Base-by-base conservation (phyloP, 2,888 invertebrate species). In the Pimpla rufipes region DNA sequence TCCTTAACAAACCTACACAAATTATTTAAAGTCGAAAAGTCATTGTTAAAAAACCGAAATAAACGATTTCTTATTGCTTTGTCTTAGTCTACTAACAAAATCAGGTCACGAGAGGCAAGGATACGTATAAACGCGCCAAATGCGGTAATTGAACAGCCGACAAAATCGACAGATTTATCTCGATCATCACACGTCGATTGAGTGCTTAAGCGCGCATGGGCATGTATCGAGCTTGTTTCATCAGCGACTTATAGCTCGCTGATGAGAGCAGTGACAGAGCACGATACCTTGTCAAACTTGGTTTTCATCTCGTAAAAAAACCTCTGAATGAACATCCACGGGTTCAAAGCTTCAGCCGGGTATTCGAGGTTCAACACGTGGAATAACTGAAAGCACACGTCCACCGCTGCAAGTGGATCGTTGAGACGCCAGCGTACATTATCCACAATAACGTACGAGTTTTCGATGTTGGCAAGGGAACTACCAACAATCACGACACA, bases 281-380 rank as follows among this genome's bases (percentile, higher is more conserved):
- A 70, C 29, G 78, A 59, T 11, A 78, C 70, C 29, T 76, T 76
- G 47, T 59, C 59, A 18, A n/a, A 16, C 59, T 59, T 70, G 1
- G 59, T 70, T 29, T 42, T 47, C 13, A 78, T 59, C 37, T 18
- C 18, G 29, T 78, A 70, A 11, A 78, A 68, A 62, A 68, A 37
- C 40, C 18, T 70, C 42, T 78, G 59, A 10, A 78, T 13, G 23
- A 78, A 78, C 23, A 70, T 68, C 68, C 70, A 70, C 21, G 52
- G 13, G 40, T 76, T 76, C 0, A 23, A 10, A 37, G 66, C 35
- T 21, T 66, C 66, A 2, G 42, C 16, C 16, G 66, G 76, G 29
- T 66, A 76, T 2, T 40, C 16, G 21, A 76, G 66, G 40, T 76
- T 76, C 13, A 76, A 18, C 21, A 50, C 55, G 42, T 55, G 66